These are phyloP conservation scores for Cheilinus undulatus DNA, from an alignment of 2,113 vertebrate species.

Conservation along the genomic window DNA sequence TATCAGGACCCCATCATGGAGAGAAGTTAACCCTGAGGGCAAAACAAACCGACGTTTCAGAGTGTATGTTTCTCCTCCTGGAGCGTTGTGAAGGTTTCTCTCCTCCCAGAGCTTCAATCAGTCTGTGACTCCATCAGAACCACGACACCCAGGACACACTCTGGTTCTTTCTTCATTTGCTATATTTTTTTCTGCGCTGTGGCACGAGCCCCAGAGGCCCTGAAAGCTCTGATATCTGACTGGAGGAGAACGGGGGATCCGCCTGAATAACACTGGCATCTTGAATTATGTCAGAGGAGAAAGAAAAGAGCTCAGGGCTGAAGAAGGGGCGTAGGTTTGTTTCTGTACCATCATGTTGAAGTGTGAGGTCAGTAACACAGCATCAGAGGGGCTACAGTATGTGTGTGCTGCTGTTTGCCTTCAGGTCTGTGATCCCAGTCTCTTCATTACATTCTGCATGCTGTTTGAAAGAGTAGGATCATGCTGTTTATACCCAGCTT, in stretches of 20 bases:
- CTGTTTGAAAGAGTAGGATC: too few relatives aligned
- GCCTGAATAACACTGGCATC: conserved; percentile 2
- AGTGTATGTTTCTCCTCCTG: background rate
- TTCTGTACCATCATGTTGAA: background rate
- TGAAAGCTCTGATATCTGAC: background rate
- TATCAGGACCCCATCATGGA: background rate
- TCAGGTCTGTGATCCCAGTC: too few relatives aligned
- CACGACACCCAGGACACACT: background rate
- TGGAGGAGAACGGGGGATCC: background rate
- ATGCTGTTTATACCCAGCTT: too few relatives aligned
- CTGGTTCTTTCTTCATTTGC: background rate
- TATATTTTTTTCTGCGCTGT: background rate
- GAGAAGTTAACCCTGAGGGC: background rate
- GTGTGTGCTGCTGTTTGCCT: too few relatives aligned
- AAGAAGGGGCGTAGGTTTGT: background rate
- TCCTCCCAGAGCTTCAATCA: background rate
- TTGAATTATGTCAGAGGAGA: background rate
- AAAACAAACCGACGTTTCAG: conserved; percentile 5
- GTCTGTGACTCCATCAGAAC: background rate
- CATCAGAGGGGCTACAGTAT: background rate
- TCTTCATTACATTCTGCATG: too few relatives aligned
- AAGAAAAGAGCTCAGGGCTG: background rate
- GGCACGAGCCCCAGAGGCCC: background rate
- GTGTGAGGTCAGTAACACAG: background rate
- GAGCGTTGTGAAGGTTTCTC: background rate